Evolutionary conservation across 2,888 invertebrate species (phyloP).

Genomic region (Suillia variegata): DNA sequence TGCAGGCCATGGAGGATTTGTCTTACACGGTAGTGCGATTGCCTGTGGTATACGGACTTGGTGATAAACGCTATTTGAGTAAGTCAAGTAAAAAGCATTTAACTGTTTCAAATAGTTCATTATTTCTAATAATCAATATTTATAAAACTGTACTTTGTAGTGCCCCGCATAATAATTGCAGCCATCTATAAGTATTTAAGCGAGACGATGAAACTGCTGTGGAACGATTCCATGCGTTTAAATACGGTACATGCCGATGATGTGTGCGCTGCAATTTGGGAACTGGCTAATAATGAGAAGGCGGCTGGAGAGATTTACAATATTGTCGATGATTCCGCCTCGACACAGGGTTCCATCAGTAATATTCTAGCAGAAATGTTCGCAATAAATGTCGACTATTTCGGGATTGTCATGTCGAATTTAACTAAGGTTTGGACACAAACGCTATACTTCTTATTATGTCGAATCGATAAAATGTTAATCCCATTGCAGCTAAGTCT

Average conservation of each 20-base stretch:
- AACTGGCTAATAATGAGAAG: slow-evolving; percentile 65
- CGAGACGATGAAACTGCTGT: slow-evolving; percentile 90
- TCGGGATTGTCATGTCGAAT: slow-evolving; percentile 80
- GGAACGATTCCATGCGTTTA: slow-evolving; percentile 82
- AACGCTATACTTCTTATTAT: no score
- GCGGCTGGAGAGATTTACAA: slow-evolving; percentile 74
- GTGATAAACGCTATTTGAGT: slow-evolving; percentile 84
- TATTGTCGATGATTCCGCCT: slow-evolving; percentile 80
- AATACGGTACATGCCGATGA: slow-evolving; percentile 89
- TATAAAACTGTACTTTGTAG: slow-evolving; percentile 60
- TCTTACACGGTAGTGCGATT: slow-evolving; percentile 81
- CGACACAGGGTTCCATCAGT: slow-evolving; percentile 84
- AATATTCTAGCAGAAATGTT: slow-evolving; percentile 82
- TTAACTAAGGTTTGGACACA: slow-evolving; percentile 84
- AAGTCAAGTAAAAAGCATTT: slow-evolving; percentile 56
- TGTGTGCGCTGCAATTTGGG: slow-evolving; percentile 82
- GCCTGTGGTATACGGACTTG: slow-evolving; percentile 84
- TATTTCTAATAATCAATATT: background rate
- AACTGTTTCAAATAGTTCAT: background rate
- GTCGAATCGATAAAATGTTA: background rate
- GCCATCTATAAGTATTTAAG: slow-evolving; percentile 86
- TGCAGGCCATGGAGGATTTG: slow-evolving; percentile 70
- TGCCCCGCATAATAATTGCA: slow-evolving; percentile 83
- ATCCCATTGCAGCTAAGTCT: slow-evolving; percentile 71
- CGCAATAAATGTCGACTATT: slow-evolving; percentile 84